Evolutionary conservation across 2,888 invertebrate species (phyloP).

Genomic region (Dasypolia templi): DNA sequence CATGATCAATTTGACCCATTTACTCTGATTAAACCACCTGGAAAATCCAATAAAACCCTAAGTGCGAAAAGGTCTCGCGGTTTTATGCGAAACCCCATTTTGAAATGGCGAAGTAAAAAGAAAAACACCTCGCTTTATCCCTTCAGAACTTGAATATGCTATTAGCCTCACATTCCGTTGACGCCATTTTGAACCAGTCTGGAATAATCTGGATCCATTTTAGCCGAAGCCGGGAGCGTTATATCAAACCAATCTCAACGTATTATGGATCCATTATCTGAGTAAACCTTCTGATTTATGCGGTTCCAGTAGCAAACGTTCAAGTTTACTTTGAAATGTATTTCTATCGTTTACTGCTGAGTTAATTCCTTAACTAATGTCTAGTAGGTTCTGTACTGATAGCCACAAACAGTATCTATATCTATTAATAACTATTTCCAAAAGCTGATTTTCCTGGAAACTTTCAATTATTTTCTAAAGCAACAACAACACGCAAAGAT

Average conservation of each 20-base stretch:
- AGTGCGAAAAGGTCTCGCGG: slow-evolving; percentile 28
- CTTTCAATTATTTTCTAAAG: not conserved
- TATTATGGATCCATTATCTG: slow-evolving; percentile 60
- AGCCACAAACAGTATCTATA: not conserved
- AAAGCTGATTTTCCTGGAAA: not conserved
- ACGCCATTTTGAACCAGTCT: slow-evolving; percentile 42
- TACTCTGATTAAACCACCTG: slow-evolving; percentile 33
- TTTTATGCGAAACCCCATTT: slow-evolving; percentile 41
- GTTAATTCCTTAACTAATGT: not conserved
- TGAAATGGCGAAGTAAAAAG: slow-evolving; percentile 46
- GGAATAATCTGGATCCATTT: slow-evolving; percentile 37
- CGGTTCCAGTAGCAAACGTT: slow-evolving; percentile 12
- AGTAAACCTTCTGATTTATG: slow-evolving; percentile 41
- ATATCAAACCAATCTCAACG: slow-evolving; percentile 44
- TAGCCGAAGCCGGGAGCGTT: slow-evolving; percentile 31
- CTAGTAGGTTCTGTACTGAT: not conserved
- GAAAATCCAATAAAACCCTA: slow-evolving; percentile 43
- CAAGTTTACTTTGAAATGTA: not conserved
- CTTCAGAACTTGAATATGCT: slow-evolving; percentile 50
- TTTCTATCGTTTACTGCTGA: not conserved
- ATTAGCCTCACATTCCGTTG: slow-evolving; percentile 51
- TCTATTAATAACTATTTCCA: too few relatives aligned
- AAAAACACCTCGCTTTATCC: slow-evolving; percentile 56
- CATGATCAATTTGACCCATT: slow-evolving; percentile 17
- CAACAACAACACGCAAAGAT: too few relatives aligned